Evolutionary conservation across 2,888 invertebrate species (phyloP).

Genomic region (Diogma glabrata): DNA sequence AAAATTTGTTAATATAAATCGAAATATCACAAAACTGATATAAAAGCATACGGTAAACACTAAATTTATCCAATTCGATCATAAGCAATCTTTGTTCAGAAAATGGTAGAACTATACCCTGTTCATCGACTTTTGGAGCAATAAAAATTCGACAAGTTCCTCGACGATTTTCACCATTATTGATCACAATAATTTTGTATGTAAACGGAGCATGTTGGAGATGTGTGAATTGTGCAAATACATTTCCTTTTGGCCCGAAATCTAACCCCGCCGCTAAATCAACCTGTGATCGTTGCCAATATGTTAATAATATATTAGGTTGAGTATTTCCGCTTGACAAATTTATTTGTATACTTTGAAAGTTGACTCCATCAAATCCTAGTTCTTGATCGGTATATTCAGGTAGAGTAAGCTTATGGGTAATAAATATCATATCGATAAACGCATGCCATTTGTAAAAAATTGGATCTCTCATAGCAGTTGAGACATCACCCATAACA

Average conservation of each 20-base stretch:
- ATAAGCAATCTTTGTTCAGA: conserved; percentile 48
- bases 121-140: conserved; percentile 53
- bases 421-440: conserved; percentile 26
- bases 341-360: neutral
- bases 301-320: conserved; percentile 21
- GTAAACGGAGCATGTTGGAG: conserved; percentile 54
- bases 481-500: conserved; percentile 20
- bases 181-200: conserved; percentile 51
- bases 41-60: conserved; percentile 45
- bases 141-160: conserved; percentile 58
- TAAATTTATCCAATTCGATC: conserved; percentile 58
- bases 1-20: too few species aligned
- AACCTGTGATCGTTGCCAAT: conserved; percentile 26
- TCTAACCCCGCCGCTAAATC: conserved; percentile 30
- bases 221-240: conserved; percentile 44
- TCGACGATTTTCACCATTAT: conserved; percentile 33
- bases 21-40: too few species aligned
- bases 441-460: conserved; percentile 33
- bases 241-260: conserved; percentile 20
- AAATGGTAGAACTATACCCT: conserved; percentile 43
- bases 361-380: conserved; percentile 10
- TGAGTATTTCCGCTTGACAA: conserved; percentile 1
- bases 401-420: conserved; percentile 29
- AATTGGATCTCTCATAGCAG: conserved; percentile 32
- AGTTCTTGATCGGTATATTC: conserved; percentile 31